Percentiles rank a stretch among this genome's conserved stretches.
phyloP scores from a whole-genome alignment of 1,140 invertebrate species.

The Trachymyrmex cornetzi region DNA sequence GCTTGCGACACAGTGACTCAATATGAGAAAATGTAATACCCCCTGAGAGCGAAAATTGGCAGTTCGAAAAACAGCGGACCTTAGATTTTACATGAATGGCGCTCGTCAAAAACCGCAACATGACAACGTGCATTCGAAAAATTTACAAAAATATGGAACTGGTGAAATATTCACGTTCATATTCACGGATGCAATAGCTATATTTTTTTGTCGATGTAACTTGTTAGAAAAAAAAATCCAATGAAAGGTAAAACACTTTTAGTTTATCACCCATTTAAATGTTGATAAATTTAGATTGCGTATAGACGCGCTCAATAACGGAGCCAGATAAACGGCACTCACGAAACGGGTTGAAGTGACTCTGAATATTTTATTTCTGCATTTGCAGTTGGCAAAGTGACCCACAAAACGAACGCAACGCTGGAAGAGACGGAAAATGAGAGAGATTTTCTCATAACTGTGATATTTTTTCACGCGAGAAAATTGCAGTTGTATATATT shows the following conservation, averaged over 20 bases:
- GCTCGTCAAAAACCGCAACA: not conserved
- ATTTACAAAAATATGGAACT: not conserved
- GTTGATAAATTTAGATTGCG: conserved; percentile 21
- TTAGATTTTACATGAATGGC: not conserved
- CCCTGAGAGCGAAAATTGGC: conserved; percentile 55
- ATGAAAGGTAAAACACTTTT: not conserved
- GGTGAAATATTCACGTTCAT: not conserved
- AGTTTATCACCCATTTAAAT: conserved; percentile 10
- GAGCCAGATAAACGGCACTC: conserved; percentile 4
- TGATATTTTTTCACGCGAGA: conserved; percentile 22
- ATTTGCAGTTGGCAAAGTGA: conserved; percentile 39
- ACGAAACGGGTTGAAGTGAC: conserved; percentile 10
- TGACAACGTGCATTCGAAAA: not conserved
- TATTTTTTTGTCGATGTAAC: not conserved
- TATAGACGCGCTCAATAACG: conserved; percentile 9
- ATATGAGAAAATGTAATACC: conserved; percentile 61
- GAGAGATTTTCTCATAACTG: conserved; percentile 36
- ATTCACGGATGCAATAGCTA: not conserved
- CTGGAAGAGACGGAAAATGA: conserved; percentile 13
- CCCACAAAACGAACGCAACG: conserved; percentile 16
- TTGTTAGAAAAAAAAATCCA: conserved; percentile 12
- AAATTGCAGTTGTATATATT: conserved; percentile 19
- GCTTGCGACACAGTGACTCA: conserved; percentile 59
- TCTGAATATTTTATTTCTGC: conserved; percentile 55
- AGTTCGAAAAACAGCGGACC: conserved; percentile 48